Percentiles rank a stretch among this genome's conserved stretches.
phyloP scores from a whole-genome alignment of 2,113 vertebrate species.

The Actinemys pallida region DNA sequence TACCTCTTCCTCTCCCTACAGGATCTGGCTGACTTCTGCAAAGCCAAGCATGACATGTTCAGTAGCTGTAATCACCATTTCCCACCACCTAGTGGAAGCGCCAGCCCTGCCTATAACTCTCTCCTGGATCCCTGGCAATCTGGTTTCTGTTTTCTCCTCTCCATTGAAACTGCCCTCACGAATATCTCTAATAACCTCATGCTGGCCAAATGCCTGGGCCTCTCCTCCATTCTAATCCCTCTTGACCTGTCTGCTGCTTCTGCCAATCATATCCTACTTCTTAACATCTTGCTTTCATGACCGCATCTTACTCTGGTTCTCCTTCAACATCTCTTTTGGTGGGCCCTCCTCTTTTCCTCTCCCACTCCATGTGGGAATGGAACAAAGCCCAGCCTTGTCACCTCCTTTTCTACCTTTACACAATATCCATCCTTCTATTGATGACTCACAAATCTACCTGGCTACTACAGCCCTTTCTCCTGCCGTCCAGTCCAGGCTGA shows the following conservation, averaged over 20 bases:
- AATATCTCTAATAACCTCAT: accelerated
- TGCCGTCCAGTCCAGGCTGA: not conserved
- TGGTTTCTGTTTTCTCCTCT: not conserved
- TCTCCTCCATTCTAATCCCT: accelerated
- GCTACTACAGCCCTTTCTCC: not conserved
- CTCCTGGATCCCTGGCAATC: not conserved
- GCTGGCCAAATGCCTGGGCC: not conserved
- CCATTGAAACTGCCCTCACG: not conserved
- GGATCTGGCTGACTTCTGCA: not conserved
- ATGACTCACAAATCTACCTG: not conserved
- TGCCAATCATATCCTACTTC: not conserved
- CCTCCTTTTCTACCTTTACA: not conserved
- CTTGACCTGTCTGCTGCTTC: not conserved
- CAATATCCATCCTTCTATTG: not conserved
- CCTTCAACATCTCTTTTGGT: not conserved
- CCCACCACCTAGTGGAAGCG: not conserved
- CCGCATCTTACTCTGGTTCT: not conserved
- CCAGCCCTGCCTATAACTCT: not conserved
- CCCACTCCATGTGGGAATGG: not conserved
- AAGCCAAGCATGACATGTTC: accelerated
- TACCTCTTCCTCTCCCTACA: not conserved
- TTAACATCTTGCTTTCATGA: not conserved
- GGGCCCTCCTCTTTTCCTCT: not conserved
- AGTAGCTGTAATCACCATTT: conserved; percentile 22
- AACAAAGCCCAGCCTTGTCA: not conserved